phyloP scores from a whole-genome alignment of 2,113 vertebrate genomes.

The Channa maculata region DNA sequence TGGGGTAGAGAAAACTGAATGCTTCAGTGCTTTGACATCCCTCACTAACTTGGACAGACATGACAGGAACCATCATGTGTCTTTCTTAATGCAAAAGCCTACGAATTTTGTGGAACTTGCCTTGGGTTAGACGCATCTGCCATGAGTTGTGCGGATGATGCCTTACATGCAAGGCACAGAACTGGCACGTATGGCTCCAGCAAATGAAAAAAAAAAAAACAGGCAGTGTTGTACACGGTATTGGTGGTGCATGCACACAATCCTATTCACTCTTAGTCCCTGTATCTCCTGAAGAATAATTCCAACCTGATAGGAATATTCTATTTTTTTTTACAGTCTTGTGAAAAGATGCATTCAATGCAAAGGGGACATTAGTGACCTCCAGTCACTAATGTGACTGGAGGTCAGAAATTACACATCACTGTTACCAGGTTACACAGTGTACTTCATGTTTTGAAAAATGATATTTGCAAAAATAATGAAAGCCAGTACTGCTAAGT shows the following conservation, averaged over 20 bases:
- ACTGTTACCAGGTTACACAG: not conserved
- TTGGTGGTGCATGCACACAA: too few species aligned
- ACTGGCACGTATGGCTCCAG: not conserved
- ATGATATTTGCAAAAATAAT: not conserved
- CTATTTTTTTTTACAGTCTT: too few species aligned
- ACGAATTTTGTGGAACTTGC: conserved; percentile 17
- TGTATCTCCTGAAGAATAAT: too few species aligned
- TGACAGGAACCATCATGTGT: not conserved
- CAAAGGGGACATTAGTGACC: too few species aligned
- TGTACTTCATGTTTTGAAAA: not conserved
- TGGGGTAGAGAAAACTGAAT: conserved; percentile 2
- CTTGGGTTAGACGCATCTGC: conserved; percentile 25
- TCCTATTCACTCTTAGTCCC: too few species aligned
- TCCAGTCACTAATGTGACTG: not conserved
- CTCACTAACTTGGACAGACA: conserved; percentile 7
- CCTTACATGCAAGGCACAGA: conserved; percentile 42
- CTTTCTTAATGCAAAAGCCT: conserved; percentile 8
- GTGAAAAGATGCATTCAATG: too few species aligned
- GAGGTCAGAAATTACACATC: not conserved
- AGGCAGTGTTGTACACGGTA: too few species aligned
- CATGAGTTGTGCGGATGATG: conserved; percentile 32
- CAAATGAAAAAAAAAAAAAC: too few species aligned
- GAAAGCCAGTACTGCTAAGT: not conserved
- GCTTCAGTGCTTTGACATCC: conserved; percentile 33
- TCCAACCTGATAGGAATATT: too few species aligned